Evolutionary conservation across 2,888 invertebrate genomes (phyloP).

Genomic region (Abrostola triplasia): DNA sequence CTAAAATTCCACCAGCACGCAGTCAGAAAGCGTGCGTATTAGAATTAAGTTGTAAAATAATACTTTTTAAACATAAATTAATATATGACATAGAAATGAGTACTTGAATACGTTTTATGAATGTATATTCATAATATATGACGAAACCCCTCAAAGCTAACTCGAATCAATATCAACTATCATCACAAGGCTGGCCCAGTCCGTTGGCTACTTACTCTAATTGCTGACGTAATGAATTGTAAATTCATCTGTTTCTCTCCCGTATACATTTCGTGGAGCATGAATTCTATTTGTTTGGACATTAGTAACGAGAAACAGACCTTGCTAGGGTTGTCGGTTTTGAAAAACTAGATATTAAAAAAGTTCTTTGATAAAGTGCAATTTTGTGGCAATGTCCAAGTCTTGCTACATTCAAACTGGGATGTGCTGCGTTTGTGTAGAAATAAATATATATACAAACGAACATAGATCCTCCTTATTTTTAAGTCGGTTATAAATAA

Average conservation of each 20-base stretch:
- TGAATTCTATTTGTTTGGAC: slow-evolving; percentile 54
- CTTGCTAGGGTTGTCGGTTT: slow-evolving; percentile 23
- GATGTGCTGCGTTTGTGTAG: too few relatives aligned
- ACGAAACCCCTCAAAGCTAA: slow-evolving; percentile 7
- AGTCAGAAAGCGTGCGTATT: too few relatives aligned
- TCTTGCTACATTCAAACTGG: not conserved
- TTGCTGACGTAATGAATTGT: slow-evolving; percentile 59
- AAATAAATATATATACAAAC: too few relatives aligned
- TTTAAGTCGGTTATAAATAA: too few relatives aligned
- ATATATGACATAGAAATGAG: too few relatives aligned
- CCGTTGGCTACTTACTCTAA: slow-evolving; percentile 42
- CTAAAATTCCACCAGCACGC: too few relatives aligned
- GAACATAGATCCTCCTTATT: too few relatives aligned
- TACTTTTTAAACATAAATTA: too few relatives aligned
- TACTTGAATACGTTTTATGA: too few relatives aligned
- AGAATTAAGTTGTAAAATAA: too few relatives aligned
- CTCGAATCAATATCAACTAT: slow-evolving; percentile 18
- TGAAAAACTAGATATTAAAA: not conserved
- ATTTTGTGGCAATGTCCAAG: slow-evolving; percentile 16
- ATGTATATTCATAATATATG: not conserved
- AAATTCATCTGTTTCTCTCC: slow-evolving; percentile 54
- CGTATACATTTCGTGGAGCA: slow-evolving; percentile 48
- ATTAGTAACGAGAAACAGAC: slow-evolving; percentile 40
- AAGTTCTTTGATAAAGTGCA: slow-evolving; percentile 16
- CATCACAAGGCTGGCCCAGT: slow-evolving; percentile 20